Base-by-base conservation (phyloP, 2,113 vertebrate species). In the Phalacrocorax brasilianus region DNA sequence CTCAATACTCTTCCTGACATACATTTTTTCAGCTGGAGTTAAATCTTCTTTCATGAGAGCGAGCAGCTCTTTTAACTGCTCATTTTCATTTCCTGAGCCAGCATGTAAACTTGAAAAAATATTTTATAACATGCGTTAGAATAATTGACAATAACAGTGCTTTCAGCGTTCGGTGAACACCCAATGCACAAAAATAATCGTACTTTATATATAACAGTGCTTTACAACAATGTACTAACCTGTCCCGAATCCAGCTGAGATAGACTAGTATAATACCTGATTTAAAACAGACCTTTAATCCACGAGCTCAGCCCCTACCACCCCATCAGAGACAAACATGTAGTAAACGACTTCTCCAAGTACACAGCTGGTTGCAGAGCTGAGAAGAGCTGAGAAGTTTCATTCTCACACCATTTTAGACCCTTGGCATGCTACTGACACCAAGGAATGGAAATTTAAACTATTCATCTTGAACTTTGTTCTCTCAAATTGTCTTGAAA, bases 51-150 rank as follows among this genome's bases (percentile, higher is more conserved):
- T 98, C 96, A 99, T 61, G 27, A 99, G 95, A 38, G 97, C 97
- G 16, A 97, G 96, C 13, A 99, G 95, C 67, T 98, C 98, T 80
- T 97, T 98, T 21, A 98, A 35, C 75, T 98, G 98, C 42, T 98
- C 98, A 0, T 76, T 98, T 90, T 98, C 98, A 58, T 93, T 97
- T 83, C 98, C 98, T 24, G 96, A 98, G 61, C 98, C 98, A 94
- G 98, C 97, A 72, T 98, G 98, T 77, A 98, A 95, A 70, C 98
- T 99, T 91, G 38, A 28, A 88, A 83, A 95, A 58, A 80, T 42
- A 85, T 94, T 83, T 94, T 28, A n/a, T 24, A 74, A 61, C 26
- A 9, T 9, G 12, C 4, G 11, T 84, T 63, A 67, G 16, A 62
- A 28, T 7, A 17, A 76, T 2, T 35, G 49, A 89, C 50, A 72